Percentiles rank a stretch among this genome's conserved stretches.
Evolutionary conservation across 2,113 vertebrate species (phyloP).

Genomic region (Ellobius talpinus): DNA sequence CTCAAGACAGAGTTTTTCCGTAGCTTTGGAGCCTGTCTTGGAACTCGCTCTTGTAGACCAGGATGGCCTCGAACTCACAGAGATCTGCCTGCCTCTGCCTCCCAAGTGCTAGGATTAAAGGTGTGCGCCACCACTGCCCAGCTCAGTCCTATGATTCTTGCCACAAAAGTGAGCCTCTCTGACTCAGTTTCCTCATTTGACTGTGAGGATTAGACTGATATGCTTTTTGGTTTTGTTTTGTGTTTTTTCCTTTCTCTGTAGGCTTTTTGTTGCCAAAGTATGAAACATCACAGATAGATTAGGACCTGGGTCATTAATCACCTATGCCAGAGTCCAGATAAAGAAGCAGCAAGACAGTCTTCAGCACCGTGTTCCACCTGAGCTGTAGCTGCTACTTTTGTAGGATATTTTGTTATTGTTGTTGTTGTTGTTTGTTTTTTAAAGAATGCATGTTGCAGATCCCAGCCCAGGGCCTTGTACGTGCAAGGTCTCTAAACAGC

Average conservation of each 20-base stretch:
- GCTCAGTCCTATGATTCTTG: neutral
- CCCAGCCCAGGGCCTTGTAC: neutral
- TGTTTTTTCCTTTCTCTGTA: neutral
- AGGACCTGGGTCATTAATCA: neutral
- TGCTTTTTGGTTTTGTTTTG: no score
- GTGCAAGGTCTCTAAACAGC: neutral
- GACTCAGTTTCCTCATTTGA: neutral
- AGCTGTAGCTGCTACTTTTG: neutral
- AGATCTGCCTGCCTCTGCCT: no score
- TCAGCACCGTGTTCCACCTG: neutral
- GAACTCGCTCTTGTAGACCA: no score
- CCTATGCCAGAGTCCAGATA: neutral
- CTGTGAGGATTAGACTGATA: neutral
- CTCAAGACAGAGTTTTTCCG: no score
- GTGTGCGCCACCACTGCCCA: no score
- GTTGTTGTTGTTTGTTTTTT: neutral
- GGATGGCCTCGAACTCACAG: no score
- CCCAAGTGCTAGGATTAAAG: no score
- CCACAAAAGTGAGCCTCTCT: neutral
- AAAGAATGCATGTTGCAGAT: no score
- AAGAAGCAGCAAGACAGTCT: neutral
- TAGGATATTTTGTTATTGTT: neutral
- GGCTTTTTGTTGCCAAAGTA: neutral
- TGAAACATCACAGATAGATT: constrained; percentile 8
- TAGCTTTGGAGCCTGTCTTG: no score